phyloP scores from a whole-genome alignment of 1,140 invertebrate species.

The Papilio helenus region DNA sequence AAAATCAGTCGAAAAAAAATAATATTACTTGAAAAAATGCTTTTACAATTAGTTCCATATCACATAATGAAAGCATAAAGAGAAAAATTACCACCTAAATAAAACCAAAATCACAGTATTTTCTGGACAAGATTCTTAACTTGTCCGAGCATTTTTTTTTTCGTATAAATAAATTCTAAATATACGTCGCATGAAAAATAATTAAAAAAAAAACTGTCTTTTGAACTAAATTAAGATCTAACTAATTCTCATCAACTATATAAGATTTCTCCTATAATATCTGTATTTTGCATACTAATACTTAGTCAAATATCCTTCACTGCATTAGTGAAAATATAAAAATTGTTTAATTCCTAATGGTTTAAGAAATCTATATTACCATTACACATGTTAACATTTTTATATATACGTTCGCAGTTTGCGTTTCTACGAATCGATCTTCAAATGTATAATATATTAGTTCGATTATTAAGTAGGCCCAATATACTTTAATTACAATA shows the following conservation, averaged over 20 bases:
- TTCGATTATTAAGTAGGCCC: slow-evolving; percentile 79
- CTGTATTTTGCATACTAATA: slow-evolving; percentile 64
- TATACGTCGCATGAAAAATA: slow-evolving; percentile 63
- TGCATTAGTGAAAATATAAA: slow-evolving; percentile 80
- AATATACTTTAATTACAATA: slow-evolving; percentile 71
- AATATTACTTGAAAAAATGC: slow-evolving; percentile 63
- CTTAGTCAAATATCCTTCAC: slow-evolving; percentile 75
- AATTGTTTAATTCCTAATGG: slow-evolving; percentile 77
- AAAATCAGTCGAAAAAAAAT: slow-evolving; percentile 69
- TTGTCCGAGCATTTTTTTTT: slow-evolving; percentile 67
- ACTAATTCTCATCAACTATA: slow-evolving; percentile 63
- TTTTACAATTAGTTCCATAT: slow-evolving; percentile 70
- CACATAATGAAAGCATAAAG: slow-evolving; percentile 78
- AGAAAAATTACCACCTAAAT: slow-evolving; percentile 75
- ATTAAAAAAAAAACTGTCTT: slow-evolving; percentile 74
- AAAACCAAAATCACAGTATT: slow-evolving; percentile 82
- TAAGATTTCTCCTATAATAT: slow-evolving; percentile 68
- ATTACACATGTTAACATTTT: slow-evolving; percentile 78
- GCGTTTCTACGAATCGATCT: slow-evolving; percentile 51
- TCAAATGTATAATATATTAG: slow-evolving; percentile 66
- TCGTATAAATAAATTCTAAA: slow-evolving; percentile 78
- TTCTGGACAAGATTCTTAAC: slow-evolving; percentile 71
- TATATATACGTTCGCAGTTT: slow-evolving; percentile 68
- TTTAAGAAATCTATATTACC: slow-evolving; percentile 80
- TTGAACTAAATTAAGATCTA: slow-evolving; percentile 75